A percentile compares a stretch with the other conserved stretches of the same genome.
These are phyloP conservation scores for Brachypodius melanocephalos DNA, from an alignment of 2,113 vertebrate genomes.

Conservation along the genomic window DNA sequence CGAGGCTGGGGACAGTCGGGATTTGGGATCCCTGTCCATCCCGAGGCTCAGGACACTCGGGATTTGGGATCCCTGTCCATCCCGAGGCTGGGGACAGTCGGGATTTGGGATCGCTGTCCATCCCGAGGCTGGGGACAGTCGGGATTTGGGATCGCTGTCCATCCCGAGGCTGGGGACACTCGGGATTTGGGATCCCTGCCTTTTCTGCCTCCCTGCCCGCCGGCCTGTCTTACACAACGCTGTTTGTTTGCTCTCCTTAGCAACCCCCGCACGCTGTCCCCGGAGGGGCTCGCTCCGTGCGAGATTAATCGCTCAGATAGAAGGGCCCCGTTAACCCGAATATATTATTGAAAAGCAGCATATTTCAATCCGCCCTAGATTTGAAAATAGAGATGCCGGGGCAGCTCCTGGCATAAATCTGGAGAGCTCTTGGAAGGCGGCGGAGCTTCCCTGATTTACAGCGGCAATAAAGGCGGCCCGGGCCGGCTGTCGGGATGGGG, in stretches of 20 bases:
- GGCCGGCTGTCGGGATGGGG: not conserved
- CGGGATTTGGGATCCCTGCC: not conserved
- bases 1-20: fast-evolving
- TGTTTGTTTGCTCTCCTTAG: slow-evolving; percentile 44
- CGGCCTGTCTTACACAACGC: not conserved
- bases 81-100: fast-evolving
- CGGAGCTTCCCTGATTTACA: slow-evolving; percentile 28
- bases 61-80: not conserved
- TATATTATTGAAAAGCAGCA: slow-evolving; percentile 31
- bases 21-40: not conserved
- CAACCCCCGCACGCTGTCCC: slow-evolving; percentile 6
- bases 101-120: fast-evolving
- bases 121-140: fast-evolving
- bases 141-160: no score
- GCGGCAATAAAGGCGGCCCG: not conserved
- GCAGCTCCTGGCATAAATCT: slow-evolving; percentile 43
- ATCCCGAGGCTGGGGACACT: not conserved
- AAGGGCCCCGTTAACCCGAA: slow-evolving; percentile 45
- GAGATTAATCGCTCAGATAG: slow-evolving; percentile 3
- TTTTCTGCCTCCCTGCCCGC: not conserved
- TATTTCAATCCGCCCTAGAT: slow-evolving; percentile 44
- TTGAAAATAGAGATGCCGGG: slow-evolving; percentile 44
- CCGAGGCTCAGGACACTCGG: no score
- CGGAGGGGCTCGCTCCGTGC: not conserved
- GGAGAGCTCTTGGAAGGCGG: not conserved